A percentile compares a stretch with the other conserved stretches of the same genome.
Evolutionary conservation across 2,113 vertebrate genomes (phyloP).

Genomic region (Antigone vipio): DNA sequence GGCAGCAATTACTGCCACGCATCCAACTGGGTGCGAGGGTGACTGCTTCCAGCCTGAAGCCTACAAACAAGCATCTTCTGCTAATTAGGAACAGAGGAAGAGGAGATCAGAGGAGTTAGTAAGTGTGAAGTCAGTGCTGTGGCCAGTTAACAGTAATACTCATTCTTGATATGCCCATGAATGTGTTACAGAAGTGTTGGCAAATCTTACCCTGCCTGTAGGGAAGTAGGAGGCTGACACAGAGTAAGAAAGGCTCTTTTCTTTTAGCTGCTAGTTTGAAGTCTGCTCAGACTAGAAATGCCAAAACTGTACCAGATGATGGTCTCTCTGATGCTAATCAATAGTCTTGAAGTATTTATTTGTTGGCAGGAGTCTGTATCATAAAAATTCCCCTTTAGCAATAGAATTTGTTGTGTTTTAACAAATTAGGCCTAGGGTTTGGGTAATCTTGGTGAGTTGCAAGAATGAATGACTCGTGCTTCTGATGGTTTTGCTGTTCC

Average conservation of each 20-base stretch:
- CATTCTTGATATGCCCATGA: not conserved
- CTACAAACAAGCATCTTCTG: not conserved
- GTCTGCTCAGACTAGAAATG: not conserved
- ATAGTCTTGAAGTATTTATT: not conserved
- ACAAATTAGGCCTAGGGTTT: not conserved
- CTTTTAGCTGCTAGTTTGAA: not conserved
- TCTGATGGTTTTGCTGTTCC: not conserved
- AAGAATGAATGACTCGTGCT: not conserved
- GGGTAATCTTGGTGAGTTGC: not conserved
- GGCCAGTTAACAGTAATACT: not conserved
- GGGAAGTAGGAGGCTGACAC: not conserved
- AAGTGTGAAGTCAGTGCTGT: not conserved
- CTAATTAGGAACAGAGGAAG: constrained; percentile 15
- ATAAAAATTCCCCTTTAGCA: not conserved
- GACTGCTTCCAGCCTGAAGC: not conserved
- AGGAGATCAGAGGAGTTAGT: not conserved
- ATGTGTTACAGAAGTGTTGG: not conserved
- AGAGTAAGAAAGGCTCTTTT: not conserved
- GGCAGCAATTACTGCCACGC: not conserved
- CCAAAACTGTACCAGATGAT: not conserved
- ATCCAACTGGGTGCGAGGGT: not conserved
- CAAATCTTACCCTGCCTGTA: not conserved
- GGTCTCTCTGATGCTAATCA: not conserved
- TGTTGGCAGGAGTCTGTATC: not conserved
- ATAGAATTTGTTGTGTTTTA: not conserved